Evolutionary conservation across 2,888 invertebrate species (phyloP).

Genomic region (Acleris cristana): DNA sequence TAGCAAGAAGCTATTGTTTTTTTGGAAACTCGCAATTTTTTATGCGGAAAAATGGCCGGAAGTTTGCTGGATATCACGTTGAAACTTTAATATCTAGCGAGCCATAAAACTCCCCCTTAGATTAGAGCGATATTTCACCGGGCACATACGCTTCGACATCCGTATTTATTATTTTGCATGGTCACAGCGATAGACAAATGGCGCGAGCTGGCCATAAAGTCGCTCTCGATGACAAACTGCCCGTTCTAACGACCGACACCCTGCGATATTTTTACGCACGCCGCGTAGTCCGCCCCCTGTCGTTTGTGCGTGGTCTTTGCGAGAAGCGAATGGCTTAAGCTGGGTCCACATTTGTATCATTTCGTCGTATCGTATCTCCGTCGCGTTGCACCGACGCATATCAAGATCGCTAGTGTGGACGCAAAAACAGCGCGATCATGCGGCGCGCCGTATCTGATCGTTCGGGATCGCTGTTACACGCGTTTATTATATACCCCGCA

Average conservation of each 20-base stretch:
- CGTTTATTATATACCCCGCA: no score
- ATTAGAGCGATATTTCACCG: constrained; percentile 31
- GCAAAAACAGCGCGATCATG: no score
- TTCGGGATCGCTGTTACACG: no score
- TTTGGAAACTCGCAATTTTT: no score
- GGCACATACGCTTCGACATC: constrained; percentile 31
- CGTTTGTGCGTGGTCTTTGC: constrained; percentile 36
- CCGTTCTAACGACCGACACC: constrained; percentile 59
- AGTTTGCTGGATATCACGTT: background rate
- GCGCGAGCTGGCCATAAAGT: constrained; percentile 63
- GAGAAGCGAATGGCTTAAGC: constrained; percentile 16
- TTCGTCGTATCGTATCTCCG: no score
- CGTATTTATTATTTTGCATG: constrained; percentile 42
- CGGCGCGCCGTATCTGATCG: no score
- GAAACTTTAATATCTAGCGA: constrained; percentile 18
- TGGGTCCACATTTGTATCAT: no score
- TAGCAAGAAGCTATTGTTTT: background rate
- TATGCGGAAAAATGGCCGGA: no score
- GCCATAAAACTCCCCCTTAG: constrained; percentile 32
- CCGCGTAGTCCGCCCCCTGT: constrained; percentile 59
- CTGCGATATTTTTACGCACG: constrained; percentile 64
- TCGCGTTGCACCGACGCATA: no score
- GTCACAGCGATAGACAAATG: constrained; percentile 42
- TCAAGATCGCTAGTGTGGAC: no score
- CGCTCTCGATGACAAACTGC: constrained; percentile 69